Conservation (phyloP, 2,113 vertebrate species). For the Microcebus lehilahytsara region DNA sequence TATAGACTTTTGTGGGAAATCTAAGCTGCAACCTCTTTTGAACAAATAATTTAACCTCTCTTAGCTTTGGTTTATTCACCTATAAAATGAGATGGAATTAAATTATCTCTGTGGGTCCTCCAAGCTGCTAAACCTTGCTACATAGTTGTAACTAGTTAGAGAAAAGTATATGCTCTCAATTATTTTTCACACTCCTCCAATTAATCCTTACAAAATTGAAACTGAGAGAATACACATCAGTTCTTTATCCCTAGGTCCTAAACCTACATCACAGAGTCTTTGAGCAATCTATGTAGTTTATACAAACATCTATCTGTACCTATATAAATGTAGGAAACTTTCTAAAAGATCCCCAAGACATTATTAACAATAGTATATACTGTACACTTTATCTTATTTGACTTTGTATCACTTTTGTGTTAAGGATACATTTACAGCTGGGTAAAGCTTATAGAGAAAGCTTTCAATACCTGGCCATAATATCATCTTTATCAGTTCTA, state of each 20-base stretch:
- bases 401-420: background rate
- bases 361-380: background rate
- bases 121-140: background rate
- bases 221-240: background rate
- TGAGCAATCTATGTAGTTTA: background rate
- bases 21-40: background rate
- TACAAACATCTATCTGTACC: background rate
- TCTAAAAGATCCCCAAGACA: background rate
- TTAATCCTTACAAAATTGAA: background rate
- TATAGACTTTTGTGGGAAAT: background rate
- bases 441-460: constrained; percentile 19
- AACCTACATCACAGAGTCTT: background rate
- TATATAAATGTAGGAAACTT: background rate
- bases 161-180: constrained; percentile 2
- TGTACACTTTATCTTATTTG: background rate
- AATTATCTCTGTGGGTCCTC: background rate
- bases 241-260: constrained; percentile 16
- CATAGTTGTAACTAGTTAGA: background rate
- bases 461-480: background rate
- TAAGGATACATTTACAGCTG: background rate
- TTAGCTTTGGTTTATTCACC: background rate
- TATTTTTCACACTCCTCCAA: constrained; percentile 9
- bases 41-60: constrained; percentile 22
- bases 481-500: constrained; percentile 26
- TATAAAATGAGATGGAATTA: background rate